These are phyloP conservation scores for Callipepla squamata DNA, from an alignment of 2,113 vertebrate species.

Conservation along the genomic window DNA sequence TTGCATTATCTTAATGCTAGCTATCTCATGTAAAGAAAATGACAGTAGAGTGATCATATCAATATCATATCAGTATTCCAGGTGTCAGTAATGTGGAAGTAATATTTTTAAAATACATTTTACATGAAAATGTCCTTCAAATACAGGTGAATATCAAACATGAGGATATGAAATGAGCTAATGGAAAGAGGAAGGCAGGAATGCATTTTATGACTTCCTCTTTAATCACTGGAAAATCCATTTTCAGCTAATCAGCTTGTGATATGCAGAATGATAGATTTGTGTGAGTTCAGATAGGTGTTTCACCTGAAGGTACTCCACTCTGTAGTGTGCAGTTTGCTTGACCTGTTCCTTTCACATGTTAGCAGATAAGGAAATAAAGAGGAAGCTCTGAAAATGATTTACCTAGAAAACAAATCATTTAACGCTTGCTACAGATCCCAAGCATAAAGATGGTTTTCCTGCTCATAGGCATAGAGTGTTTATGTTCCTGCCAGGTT, in stretches of 20 bases:
- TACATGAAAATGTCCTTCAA: slow-evolving; percentile 4
- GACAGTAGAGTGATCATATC: neutral
- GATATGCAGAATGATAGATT: neutral
- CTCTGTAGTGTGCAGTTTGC: neutral
- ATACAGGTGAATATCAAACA: neutral
- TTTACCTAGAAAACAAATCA: neutral
- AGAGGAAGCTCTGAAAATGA: neutral
- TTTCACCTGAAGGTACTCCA: neutral
- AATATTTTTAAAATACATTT: slow-evolving; percentile 24
- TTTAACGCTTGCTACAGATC: neutral
- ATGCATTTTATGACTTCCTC: neutral
- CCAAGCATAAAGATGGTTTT: neutral
- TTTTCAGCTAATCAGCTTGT: slow-evolving; percentile 23
- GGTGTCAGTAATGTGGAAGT: slow-evolving; percentile 11
- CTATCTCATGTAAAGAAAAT: neutral
- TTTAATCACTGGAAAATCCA: slow-evolving; percentile 27
- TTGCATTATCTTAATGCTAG: neutral
- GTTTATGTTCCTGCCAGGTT: neutral
- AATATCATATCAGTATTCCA: slow-evolving; percentile 18
- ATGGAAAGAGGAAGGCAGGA: neutral
- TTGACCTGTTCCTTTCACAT: neutral
- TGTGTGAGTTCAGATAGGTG: neutral
- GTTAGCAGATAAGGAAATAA: neutral
- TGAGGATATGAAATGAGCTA: slow-evolving; percentile 5
- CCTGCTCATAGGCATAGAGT: neutral